phyloP scores from a whole-genome alignment of 2,797 vertebrate species.

The Antennarius maculatus region DNA sequence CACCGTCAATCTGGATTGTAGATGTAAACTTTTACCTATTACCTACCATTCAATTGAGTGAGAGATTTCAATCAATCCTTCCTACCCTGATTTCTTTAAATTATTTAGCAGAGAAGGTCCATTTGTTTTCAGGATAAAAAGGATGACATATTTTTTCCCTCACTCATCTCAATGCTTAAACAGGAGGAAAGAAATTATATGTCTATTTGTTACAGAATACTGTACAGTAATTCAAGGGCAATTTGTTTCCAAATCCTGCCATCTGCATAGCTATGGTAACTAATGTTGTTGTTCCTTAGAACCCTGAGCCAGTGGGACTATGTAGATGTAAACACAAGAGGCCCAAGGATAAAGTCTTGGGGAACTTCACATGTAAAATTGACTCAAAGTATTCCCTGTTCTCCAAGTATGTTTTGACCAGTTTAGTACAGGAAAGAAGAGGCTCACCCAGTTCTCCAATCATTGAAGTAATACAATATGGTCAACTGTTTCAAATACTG shows the following conservation, averaged over 20 bases:
- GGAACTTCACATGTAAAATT: too few species aligned
- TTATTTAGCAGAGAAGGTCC: conserved; percentile 25
- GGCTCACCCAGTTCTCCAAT: too few species aligned
- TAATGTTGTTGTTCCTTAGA: too few species aligned
- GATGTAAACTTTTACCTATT: conserved; percentile 56
- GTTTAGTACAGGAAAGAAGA: too few species aligned
- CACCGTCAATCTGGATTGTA: conserved; percentile 33
- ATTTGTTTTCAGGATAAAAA: conserved; percentile 24
- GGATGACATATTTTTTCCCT: not conserved
- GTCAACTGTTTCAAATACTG: too few species aligned
- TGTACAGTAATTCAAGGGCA: conserved; percentile 6
- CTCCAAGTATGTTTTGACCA: too few species aligned
- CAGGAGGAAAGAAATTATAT: conserved; percentile 7
- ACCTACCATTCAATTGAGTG: conserved; percentile 43
- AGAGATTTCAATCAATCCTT: conserved; percentile 46
- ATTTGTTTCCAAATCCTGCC: not conserved
- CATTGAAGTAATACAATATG: too few species aligned
- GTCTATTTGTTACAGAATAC: conserved; percentile 1
- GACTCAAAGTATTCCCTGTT: too few species aligned
- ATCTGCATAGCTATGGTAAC: too few species aligned
- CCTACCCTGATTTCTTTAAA: conserved; percentile 29
- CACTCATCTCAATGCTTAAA: conserved; percentile 4
- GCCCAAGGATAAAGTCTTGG: too few species aligned
- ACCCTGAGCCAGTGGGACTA: too few species aligned
- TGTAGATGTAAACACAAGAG: too few species aligned